phyloP scores from a whole-genome alignment of 2,797 vertebrate genomes.

The Acropternis orthonyx region DNA sequence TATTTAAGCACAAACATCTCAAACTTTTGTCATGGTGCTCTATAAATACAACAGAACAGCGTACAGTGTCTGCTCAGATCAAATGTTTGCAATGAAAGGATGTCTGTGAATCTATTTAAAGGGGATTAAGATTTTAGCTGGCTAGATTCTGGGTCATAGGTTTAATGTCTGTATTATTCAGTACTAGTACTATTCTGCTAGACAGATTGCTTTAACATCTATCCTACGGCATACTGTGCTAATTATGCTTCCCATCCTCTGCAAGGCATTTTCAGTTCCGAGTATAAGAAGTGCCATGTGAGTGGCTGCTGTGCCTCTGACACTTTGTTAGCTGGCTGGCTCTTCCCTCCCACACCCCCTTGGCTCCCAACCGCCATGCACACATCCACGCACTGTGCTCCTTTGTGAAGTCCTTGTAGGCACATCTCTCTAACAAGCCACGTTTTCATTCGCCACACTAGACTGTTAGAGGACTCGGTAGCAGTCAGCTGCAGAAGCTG shows the following conservation, averaged over 20 bases:
- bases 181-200: slow-evolving; percentile 46
- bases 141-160: slow-evolving; percentile 55
- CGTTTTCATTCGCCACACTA: background rate
- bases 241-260: slow-evolving; percentile 12
- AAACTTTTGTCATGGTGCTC: slow-evolving; percentile 49
- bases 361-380: fast-evolving
- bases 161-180: slow-evolving; percentile 57
- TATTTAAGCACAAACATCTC: slow-evolving; percentile 46
- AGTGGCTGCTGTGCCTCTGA: background rate
- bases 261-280: background rate
- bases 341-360: background rate
- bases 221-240: background rate
- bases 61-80: slow-evolving; percentile 19
- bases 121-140: slow-evolving; percentile 61
- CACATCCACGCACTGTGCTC: background rate
- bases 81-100: slow-evolving; percentile 47
- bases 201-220: slow-evolving; percentile 45
- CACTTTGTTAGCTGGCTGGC: background rate
- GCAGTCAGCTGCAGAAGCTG: background rate
- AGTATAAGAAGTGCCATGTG: background rate
- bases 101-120: slow-evolving; percentile 55
- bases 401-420: background rate
- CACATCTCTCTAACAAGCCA: background rate
- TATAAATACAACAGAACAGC: slow-evolving; percentile 54
- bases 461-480: background rate